Percentiles rank a stretch among this genome's conserved stretches.
Conservation (phyloP, 1,140 invertebrate species). For the Drosophila insularis region DNA sequence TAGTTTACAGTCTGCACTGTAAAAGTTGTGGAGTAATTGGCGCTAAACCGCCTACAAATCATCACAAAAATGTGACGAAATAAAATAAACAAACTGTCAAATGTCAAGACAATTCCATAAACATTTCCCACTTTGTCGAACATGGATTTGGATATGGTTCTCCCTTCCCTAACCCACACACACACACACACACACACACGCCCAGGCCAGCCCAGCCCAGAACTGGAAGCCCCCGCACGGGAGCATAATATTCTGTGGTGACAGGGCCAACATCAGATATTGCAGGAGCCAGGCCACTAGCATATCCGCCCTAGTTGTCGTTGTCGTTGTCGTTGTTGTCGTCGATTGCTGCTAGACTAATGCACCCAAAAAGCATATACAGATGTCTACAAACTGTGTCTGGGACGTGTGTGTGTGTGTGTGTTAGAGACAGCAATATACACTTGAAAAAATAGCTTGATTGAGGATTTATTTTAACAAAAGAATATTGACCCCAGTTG, state of each 20-base stretch:
- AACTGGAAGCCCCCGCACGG: neutral
- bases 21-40: conserved; percentile 76
- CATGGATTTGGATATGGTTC: neutral
- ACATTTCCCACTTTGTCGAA: conserved; percentile 52
- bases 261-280: conserved; percentile 26
- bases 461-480: too few relatives aligned
- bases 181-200: neutral
- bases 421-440: neutral
- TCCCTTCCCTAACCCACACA: neutral
- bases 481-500: too few relatives aligned
- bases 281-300: conserved; percentile 14
- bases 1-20: conserved; percentile 56
- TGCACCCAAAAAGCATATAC: conserved; percentile 36
- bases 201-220: neutral
- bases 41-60: conserved; percentile 79
- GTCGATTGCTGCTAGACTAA: conserved; percentile 34
- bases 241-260: conserved; percentile 42
- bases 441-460: neutral
- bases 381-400: conserved; percentile 37
- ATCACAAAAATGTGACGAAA: conserved; percentile 78
- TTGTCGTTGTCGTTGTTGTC: conserved; percentile 22
- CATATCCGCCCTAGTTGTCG: conserved; percentile 36
- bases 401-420: conserved; percentile 1
- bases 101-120: conserved; percentile 76
- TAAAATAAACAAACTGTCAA: conserved; percentile 79